These are phyloP conservation scores for Mormyrops boulengeri DNA, from an alignment of 2,797 vertebrate genomes.

Conservation along the genomic window DNA sequence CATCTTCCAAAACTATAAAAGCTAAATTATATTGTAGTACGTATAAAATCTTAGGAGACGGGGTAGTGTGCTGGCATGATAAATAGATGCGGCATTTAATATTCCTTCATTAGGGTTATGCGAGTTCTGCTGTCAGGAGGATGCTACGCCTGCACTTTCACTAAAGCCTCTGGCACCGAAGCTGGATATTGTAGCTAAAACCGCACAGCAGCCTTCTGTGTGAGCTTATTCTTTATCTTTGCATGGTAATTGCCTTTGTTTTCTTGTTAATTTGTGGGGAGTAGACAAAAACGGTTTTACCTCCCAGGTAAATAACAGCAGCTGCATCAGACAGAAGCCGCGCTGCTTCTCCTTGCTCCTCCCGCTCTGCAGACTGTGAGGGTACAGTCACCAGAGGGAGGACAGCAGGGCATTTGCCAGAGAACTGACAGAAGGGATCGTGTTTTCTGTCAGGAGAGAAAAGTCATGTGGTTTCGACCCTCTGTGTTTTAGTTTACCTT, in stretches of 20 bases:
- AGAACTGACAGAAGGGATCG: neutral
- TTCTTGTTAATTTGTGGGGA: neutral
- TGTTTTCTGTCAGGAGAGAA: neutral
- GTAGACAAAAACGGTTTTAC: conserved; percentile 9
- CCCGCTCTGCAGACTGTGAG: neutral
- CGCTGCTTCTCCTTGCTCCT: neutral
- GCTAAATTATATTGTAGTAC: neutral
- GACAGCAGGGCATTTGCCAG: neutral
- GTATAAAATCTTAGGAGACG: neutral
- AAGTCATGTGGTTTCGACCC: neutral
- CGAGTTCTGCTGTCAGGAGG: neutral
- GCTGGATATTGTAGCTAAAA: neutral
- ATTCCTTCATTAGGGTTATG: neutral
- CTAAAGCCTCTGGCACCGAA: neutral
- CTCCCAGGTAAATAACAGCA: conserved; percentile 23
- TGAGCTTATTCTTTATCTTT: conserved; percentile 28
- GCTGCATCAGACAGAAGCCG: conserved; percentile 22
- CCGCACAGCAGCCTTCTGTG: neutral
- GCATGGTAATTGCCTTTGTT: conserved; percentile 3
- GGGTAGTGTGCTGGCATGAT: neutral
- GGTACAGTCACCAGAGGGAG: neutral
- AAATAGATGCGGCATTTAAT: neutral
- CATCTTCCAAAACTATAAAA: neutral
- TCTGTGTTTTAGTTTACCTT: neutral
- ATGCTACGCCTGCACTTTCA: neutral